Evolutionary conservation across 2,113 vertebrate genomes (phyloP).

Genomic region (Notarius lentiginosus): DNA sequence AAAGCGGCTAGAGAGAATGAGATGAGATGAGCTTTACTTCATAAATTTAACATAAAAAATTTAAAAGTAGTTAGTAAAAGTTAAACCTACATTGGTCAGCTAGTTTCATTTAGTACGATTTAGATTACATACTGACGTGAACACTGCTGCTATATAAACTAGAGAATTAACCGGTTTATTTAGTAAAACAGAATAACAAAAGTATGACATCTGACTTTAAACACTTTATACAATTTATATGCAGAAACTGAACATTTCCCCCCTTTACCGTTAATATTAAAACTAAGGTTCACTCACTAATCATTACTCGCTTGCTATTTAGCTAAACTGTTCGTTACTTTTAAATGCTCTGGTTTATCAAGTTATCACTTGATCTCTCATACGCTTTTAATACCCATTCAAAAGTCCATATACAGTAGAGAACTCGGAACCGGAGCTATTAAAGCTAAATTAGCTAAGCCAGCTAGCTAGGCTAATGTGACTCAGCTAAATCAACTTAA

Average conservation of each 20-base stretch:
- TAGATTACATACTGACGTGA: not conserved
- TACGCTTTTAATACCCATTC: not conserved
- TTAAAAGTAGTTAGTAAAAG: not conserved
- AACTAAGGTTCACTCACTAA: not conserved
- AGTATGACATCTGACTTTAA: not conserved
- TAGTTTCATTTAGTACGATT: not conserved
- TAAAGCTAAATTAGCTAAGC: not conserved
- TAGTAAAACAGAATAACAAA: not conserved
- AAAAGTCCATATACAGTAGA: not conserved
- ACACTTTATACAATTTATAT: not conserved
- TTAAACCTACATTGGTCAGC: not conserved
- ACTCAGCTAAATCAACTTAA: slow-evolving; percentile 78
- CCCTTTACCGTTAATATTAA: not conserved
- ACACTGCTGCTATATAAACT: not conserved
- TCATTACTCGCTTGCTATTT: not conserved
- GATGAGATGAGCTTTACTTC: not conserved
- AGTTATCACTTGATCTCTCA: not conserved
- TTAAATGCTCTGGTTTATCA: not conserved
- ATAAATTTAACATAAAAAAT: not conserved
- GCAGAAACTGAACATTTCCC: not conserved
- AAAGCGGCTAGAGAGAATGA: too few relatives aligned
- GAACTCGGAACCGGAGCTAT: too few relatives aligned
- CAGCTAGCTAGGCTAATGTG: slow-evolving; percentile 64
- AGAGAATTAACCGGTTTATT: not conserved
- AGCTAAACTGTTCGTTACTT: not conserved